A percentile compares a stretch with the other conserved stretches of the same genome.
These are phyloP conservation scores for Polydrusus pterygomalis DNA, from an alignment of 2,888 invertebrate genomes.

Conservation along the genomic window DNA sequence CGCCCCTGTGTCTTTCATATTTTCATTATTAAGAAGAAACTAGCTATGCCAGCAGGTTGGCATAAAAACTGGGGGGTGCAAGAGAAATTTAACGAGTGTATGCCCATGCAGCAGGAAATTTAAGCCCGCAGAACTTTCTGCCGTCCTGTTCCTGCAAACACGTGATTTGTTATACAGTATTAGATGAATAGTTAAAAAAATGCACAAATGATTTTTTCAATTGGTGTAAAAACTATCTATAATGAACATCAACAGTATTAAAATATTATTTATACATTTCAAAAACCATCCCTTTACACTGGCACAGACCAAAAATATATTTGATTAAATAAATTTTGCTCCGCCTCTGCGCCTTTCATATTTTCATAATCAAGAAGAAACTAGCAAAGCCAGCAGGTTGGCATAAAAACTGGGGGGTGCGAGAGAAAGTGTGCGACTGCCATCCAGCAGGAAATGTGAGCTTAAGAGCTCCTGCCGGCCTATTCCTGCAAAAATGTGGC, in stretches of 20 bases:
- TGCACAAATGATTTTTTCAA: too few relatives aligned
- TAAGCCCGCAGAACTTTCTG: slow-evolving; percentile 18
- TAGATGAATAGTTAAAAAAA: too few relatives aligned
- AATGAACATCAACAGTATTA: too few relatives aligned
- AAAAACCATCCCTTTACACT: too few relatives aligned
- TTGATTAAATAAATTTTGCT: not conserved
- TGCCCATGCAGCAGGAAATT: slow-evolving; percentile 34
- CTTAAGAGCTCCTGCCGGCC: slow-evolving; percentile 35
- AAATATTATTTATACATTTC: too few relatives aligned
- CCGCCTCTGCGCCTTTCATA: slow-evolving; percentile 53
- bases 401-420: slow-evolving; percentile 47
- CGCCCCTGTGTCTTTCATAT: slow-evolving; percentile 53
- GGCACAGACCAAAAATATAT: too few relatives aligned
- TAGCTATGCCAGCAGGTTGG: slow-evolving; percentile 49
- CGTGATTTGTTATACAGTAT: slow-evolving; percentile 36
- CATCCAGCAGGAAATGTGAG: slow-evolving; percentile 35
- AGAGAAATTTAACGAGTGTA: slow-evolving; percentile 49
- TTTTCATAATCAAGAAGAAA: slow-evolving; percentile 55
- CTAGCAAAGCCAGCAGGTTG: slow-evolving; percentile 51
- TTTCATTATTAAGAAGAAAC: slow-evolving; percentile 54
- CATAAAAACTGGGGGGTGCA: slow-evolving; percentile 45
- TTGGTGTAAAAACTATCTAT: too few relatives aligned
- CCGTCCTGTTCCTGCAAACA: slow-evolving; percentile 45
- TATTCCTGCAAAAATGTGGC: slow-evolving; percentile 50
- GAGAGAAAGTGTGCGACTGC: slow-evolving; percentile 46